Evolutionary conservation across 2,888 invertebrate genomes (phyloP), one percentile per base, ranked within the genome.

Genomic region (Leptopterna dolabrata): DNA sequence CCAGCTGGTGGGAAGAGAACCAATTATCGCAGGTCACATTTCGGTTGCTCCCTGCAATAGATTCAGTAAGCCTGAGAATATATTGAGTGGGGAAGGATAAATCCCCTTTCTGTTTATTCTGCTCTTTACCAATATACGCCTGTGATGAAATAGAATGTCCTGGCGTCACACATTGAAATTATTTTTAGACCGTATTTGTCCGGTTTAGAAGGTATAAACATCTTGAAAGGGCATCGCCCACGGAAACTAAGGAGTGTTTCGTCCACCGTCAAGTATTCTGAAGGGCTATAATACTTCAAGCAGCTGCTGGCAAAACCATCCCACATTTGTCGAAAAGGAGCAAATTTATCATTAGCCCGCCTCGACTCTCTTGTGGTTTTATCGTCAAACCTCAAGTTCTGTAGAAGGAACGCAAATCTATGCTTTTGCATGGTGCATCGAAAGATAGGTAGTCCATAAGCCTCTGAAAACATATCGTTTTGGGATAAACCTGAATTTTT

Each of bases 91-190:
- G 88, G 27, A 89, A n/a, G 1, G 55, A 55, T 55, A 19, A 16
- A 7, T 55, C 55, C 11, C 45, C 45, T 9, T 45, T 45, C 9
- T 43, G 41, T 29, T 14, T 1, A 4, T 45, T 41, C 84, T 78
- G 82, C 9, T 84, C 55, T 87, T 88, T 88, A 36, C 89, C 89
- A 63, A 87, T 87, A 78, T 88, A 89, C 13, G 2, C 88, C 88
- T 63, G 87, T 9, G 16, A 2, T 3, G 36, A 85, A 88, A 76
- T 88, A 88, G 51, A 84, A 85, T 24, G 85, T 88, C 29, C 73
- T 41, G n/a, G 87, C 80, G 43, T 88, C 88, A 51, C 84, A 84
- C 19, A 88, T 14, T 11, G 78, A 71, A 36, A 88, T 16, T 71
- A 36, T n/a, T n/a, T n/a, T n/a, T n/a, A n/a, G n/a, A n/a, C n/a